Conservation (phyloP, 2,113 vertebrate species). For the Cynopterus brachyotis region DNA sequence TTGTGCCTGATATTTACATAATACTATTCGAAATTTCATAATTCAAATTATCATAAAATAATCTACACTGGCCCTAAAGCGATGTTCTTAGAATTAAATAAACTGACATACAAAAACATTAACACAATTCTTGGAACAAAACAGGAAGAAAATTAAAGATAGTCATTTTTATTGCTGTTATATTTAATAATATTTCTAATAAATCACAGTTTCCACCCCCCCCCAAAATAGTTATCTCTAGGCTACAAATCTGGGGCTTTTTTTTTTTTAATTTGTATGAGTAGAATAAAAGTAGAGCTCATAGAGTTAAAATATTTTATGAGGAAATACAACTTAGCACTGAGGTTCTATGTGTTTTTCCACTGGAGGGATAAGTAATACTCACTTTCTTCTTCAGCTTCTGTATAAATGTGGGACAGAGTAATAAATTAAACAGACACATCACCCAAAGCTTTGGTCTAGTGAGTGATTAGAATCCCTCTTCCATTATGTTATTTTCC, state of each 20-base stretch:
- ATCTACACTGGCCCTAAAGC: background rate
- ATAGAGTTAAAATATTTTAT: background rate
- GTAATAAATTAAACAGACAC: background rate
- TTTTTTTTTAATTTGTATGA: background rate
- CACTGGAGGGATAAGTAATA: background rate
- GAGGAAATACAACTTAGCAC: background rate
- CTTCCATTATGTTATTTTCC: background rate
- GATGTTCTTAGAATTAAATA: background rate
- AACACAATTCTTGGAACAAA: background rate
- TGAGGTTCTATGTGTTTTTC: constrained; percentile 37
- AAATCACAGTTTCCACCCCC: background rate
- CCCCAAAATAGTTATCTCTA: background rate
- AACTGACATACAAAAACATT: background rate
- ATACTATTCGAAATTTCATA: background rate
- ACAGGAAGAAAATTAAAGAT: background rate
- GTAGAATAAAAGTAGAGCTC: constrained; percentile 2
- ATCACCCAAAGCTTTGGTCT: background rate
- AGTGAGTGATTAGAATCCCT: background rate
- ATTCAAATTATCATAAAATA: constrained; percentile 10
- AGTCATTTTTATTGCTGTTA: constrained; percentile 14
- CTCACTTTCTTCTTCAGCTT: background rate
- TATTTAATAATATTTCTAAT: background rate
- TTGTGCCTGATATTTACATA: background rate
- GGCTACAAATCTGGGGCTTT: background rate
- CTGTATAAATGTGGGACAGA: background rate